Base-by-base conservation (phyloP, 1,140 invertebrate genomes). In the Maniola jurtina region DNA sequence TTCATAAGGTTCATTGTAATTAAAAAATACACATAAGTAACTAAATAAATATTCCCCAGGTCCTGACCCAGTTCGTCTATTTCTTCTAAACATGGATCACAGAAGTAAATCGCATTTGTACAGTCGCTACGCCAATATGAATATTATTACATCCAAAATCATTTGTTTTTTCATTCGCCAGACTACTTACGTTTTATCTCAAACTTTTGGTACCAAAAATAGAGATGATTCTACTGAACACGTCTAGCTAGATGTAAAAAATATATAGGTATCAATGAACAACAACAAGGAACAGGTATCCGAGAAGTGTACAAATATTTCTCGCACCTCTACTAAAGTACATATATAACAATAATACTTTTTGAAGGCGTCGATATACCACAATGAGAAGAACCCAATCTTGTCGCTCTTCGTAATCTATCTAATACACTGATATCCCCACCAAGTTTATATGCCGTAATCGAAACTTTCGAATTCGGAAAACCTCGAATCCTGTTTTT, bases 401-500 rank as follows among this genome's bases (percentile, higher is more conserved):
- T 76, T 72, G 77, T 79, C 81, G 77, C 78, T 80, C 76, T 75
- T 82, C 75, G 66, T 81, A 84, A 80, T 83, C 82, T 84, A 88
- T 79, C 86, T 88, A 89, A 88, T 87, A 89, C 86, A 89, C 86
- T 88, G 83, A 86, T 86, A 83, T 79, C 77, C 82, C 86, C 84
- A 88, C 79, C 77, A 69, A 64, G 77, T 86, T 91, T 91, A 94
- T 82, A 93, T 92, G 73, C 94, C 94, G 83, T 94, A 94, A 82
- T 95, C 95, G 79, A 96, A 95, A 58, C 94, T 95, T 80, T 95
- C 95, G 92, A 95, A 95, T 90, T 96, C 94, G 68, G 94, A 95
- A 84, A 95, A 95, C 72, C 94, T 92, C 45, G 95, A 96, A 86
- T 97, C 96, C 89, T 97, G 96, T 90, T 96, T 96, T 82, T 97